Percentiles rank a stretch among this genome's conserved stretches.
phyloP scores from a whole-genome alignment of 1,140 invertebrate genomes.

The Macrocentrus cingulum region DNA sequence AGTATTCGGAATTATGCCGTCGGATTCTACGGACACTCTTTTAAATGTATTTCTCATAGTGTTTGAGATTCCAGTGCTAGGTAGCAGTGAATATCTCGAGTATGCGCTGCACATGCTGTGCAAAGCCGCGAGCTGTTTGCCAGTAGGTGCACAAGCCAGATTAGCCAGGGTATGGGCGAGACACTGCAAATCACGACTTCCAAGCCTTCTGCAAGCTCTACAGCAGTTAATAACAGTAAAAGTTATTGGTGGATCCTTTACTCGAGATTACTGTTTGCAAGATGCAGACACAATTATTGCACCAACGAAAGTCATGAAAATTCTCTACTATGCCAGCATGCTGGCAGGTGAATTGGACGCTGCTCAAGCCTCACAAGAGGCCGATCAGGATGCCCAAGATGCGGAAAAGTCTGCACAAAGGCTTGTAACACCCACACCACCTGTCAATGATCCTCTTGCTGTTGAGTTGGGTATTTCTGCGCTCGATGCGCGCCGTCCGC shows the following conservation, averaged over 20 bases:
- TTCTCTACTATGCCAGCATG: constrained; percentile 88
- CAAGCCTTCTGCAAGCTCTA: constrained; percentile 74
- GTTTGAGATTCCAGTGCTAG: constrained; percentile 83
- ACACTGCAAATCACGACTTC: constrained; percentile 70
- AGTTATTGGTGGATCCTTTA: constrained; percentile 76
- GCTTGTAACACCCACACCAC: constrained; percentile 15
- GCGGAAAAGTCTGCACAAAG: constrained; percentile 22
- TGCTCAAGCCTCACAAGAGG: constrained; percentile 60
- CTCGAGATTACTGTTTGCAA: constrained; percentile 75
- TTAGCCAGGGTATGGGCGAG: constrained; percentile 78
- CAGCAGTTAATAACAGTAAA: constrained; percentile 85
- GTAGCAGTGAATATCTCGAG: constrained; percentile 80
- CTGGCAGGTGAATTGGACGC: constrained; percentile 78
- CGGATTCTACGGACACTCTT: constrained; percentile 56
- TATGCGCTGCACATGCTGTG: constrained; percentile 80
- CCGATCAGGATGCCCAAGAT: constrained; percentile 54
- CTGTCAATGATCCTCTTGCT: constrained; percentile 51
- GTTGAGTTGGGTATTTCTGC: constrained; percentile 71
- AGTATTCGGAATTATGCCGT: constrained; percentile 55
- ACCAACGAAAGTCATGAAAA: constrained; percentile 83
- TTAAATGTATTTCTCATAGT: constrained; percentile 84
- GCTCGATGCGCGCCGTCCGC: constrained; percentile 79
- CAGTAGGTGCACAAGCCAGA: constrained; percentile 76
- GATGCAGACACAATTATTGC: constrained; percentile 80
- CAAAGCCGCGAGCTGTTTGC: constrained; percentile 72